Evolutionary conservation across 2,797 vertebrate genomes (phyloP).

Genomic region (Hydrocynus forskahlii): DNA sequence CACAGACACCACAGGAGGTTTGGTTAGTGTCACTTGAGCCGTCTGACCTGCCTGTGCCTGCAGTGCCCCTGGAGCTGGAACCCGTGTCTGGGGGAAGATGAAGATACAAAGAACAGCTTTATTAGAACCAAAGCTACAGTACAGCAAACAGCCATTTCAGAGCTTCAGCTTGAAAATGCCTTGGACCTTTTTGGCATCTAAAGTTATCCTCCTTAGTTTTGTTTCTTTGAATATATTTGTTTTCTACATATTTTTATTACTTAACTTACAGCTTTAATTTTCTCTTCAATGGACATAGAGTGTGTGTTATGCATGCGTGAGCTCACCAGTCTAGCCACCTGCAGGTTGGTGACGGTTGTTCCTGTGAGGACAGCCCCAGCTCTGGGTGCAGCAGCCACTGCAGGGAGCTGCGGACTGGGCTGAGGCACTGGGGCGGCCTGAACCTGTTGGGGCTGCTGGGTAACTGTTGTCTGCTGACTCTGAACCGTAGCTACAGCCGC

Average conservation of each 20-base stretch:
- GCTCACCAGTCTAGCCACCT: conserved; percentile 91
- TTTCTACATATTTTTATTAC: too few species aligned
- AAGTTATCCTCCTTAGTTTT: too few species aligned
- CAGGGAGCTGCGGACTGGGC: conserved; percentile 83
- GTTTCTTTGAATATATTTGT: too few species aligned
- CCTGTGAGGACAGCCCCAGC: conserved; percentile 86
- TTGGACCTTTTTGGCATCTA: too few species aligned
- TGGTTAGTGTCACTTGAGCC: conserved; percentile 89
- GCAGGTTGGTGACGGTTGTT: conserved; percentile 86
- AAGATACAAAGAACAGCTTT: neutral
- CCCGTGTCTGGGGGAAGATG: conserved; percentile 74
- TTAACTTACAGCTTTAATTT: too few species aligned
- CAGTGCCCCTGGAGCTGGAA: conserved; percentile 82
- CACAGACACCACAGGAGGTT: conserved; percentile 88
- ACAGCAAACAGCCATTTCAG: neutral
- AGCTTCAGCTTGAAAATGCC: neutral
- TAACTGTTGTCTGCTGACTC: conserved; percentile 74
- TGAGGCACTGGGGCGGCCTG: conserved; percentile 79
- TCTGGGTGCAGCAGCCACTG: conserved; percentile 85
- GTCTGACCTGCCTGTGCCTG: conserved; percentile 82
- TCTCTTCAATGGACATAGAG: too few species aligned
- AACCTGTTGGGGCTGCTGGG: conserved; percentile 81
- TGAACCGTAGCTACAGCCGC: conserved; percentile 75
- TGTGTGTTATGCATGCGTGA: neutral
- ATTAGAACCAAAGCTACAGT: neutral